Evolutionary conservation across 2,888 invertebrate species (phyloP).

Genomic region (Apodemia duryi): DNA sequence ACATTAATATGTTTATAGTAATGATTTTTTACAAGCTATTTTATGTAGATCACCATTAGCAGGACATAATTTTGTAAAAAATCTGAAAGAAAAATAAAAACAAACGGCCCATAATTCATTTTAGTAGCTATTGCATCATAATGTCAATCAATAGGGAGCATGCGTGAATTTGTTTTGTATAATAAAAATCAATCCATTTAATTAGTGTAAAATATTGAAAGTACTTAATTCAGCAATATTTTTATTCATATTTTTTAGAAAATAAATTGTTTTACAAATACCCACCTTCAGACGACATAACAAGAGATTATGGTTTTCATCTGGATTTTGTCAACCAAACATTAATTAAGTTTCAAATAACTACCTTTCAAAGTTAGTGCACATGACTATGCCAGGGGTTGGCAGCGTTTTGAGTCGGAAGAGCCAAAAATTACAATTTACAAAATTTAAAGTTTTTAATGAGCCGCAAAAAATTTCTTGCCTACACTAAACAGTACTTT

Average conservation of each 20-base stretch:
- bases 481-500: no score
- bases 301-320: neutral
- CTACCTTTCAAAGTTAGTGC: neutral
- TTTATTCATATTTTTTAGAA: neutral
- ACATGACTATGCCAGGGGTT: neutral
- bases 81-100: neutral
- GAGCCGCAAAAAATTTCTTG: no score
- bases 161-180: neutral
- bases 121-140: neutral
- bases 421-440: no score
- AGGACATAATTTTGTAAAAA: neutral
- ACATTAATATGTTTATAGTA: slow-evolving; percentile 13
- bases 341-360: neutral
- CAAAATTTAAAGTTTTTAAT: no score
- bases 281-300: no score
- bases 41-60: neutral
- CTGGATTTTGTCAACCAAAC: neutral
- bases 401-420: no score
- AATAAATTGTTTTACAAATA: no score
- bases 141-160: neutral
- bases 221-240: neutral
- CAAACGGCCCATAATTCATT: neutral
- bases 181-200: neutral
- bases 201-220: no score
- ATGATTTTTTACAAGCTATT: slow-evolving; percentile 2